Evolutionary conservation across 2,797 vertebrate species (phyloP).

Genomic region (Poliocrania exsul): DNA sequence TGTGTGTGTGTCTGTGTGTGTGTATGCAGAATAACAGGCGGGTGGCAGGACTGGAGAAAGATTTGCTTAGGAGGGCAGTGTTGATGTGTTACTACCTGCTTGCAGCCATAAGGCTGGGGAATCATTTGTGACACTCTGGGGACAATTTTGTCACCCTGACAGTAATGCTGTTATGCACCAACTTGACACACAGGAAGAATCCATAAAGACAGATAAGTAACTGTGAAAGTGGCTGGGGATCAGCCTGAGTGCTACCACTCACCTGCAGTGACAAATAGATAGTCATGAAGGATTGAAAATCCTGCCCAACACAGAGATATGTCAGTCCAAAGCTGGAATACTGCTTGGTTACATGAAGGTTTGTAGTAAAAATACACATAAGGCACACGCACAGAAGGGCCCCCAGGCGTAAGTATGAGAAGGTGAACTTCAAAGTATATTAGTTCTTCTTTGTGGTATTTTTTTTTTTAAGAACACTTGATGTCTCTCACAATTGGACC

Average conservation of each 20-base stretch:
- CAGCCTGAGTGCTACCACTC: conserved; percentile 80
- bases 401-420: not conserved
- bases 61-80: conserved; percentile 32
- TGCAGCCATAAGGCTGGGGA: conserved; percentile 76
- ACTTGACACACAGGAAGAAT: conserved; percentile 84
- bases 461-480: not conserved
- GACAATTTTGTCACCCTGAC: conserved; percentile 86
- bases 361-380: not conserved
- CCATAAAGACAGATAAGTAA: conserved; percentile 88
- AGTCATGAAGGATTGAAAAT: conserved; percentile 82
- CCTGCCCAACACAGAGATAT: conserved; percentile 73
- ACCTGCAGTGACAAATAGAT: conserved; percentile 83
- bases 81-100: conserved; percentile 63
- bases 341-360: not conserved
- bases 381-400: not conserved
- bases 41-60: conserved; percentile 3
- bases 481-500: not conserved
- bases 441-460: not conserved
- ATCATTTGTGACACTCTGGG: conserved; percentile 84
- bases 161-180: conserved; percentile 84
- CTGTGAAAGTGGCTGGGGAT: conserved; percentile 83
- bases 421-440: conserved; percentile 27
- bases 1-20: too few relatives aligned
- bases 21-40: not conserved
- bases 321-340: conserved; percentile 68